phyloP scores from a whole-genome alignment of 2,113 vertebrate species.

The Catagonus wagneri region DNA sequence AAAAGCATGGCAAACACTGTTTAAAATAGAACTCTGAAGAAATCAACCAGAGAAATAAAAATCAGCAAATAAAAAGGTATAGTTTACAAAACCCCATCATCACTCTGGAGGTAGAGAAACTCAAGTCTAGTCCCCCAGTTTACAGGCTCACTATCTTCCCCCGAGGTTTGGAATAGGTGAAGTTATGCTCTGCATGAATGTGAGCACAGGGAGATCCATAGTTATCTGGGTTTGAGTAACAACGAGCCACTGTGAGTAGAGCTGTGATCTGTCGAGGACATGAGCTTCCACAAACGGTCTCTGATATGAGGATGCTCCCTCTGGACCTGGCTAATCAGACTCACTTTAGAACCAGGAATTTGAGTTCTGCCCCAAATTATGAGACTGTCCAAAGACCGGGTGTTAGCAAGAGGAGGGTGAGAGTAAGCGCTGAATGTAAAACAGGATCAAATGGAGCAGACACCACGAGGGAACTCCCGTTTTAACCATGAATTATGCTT shows the following conservation, averaged over 20 bases:
- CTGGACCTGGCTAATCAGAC: neutral
- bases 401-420: accelerated
- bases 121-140: neutral
- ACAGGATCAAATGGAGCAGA: neutral
- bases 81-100: neutral
- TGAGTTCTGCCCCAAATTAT: neutral
- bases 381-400: neutral
- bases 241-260: neutral
- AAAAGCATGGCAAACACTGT: neutral
- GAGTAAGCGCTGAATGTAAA: neutral
- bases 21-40: conserved; percentile 12
- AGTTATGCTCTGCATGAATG: neutral
- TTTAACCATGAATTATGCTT: conserved; percentile 23
- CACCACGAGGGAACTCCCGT: neutral
- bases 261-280: neutral
- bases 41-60: conserved; percentile 31
- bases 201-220: neutral
- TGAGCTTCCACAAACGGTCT: neutral
- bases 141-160: neutral
- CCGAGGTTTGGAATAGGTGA: neutral
- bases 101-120: neutral
- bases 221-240: neutral
- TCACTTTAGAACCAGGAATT: neutral
- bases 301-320: neutral
- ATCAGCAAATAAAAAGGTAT: neutral